Evolutionary conservation across 2,888 invertebrate species (phyloP), one percentile per base, ranked within the genome.

Genomic region (Brenthis ino): DNA sequence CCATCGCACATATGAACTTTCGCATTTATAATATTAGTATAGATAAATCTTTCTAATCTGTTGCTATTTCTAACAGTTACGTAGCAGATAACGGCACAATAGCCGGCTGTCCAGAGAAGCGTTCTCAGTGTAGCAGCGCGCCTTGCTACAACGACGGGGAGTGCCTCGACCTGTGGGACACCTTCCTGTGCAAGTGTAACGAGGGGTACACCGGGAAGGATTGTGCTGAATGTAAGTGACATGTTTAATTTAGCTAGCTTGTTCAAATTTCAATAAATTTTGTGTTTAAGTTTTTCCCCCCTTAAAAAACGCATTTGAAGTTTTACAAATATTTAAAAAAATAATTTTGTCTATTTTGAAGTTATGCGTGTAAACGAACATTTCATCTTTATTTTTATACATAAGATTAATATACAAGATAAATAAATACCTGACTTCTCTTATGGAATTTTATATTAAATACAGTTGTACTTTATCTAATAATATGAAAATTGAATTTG

Each of bases 151-250:
- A 98, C 87, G 96, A 96, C n/a, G 99, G 97, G 0, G 94, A 94
- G 3, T 99, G 99, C 78, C 90, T 91, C 0, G 98, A 99, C 77
- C 95, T 97, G 0, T 99, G 98, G 98, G 96, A 96, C 65, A 96
- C 97, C 0, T 98, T 96, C 84, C 93, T 95, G 6, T 99, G 99
- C 85, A 95, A 95, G 67, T 99, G 99, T 81, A 93, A 95, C 0
- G 96, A 97, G 79, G 96, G 97, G 0, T 98, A 95, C 87, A 97
- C 97, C 0, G 98, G 98, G n/a, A 97, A 97, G 79, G 97, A 98
- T 76, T 99, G 99, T 80, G 95, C 95, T 74, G 97, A 97, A 82
- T 92, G 95, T 95, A 80, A 90, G 91, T 11, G 11, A 43, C 2
- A 43, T 87, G 37, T 60, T 64, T n/a, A 6, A 5, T 61, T 14